Conservation (phyloP, 2,797 vertebrate species). For the Bovichtus diacanthus region DNA sequence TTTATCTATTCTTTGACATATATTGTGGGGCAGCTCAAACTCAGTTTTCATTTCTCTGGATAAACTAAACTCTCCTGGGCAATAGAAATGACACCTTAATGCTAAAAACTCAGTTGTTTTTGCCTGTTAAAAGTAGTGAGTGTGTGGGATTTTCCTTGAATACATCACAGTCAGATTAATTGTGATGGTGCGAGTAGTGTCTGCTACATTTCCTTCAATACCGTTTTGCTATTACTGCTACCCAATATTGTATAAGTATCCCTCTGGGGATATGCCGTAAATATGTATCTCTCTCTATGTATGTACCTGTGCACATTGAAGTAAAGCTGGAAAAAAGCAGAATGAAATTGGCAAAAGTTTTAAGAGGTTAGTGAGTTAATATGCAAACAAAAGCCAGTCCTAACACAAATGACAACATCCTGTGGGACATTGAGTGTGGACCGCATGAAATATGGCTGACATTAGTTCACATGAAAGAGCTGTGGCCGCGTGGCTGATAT, state of each 20-base stretch:
- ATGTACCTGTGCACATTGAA: background rate
- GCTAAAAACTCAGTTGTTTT: conserved; percentile 62
- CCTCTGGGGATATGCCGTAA: background rate
- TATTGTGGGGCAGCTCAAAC: conserved; percentile 16
- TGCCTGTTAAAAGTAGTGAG: conserved; percentile 73
- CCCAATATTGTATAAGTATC: background rate
- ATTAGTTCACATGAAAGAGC: background rate
- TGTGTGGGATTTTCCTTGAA: conserved; percentile 67
- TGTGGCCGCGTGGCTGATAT: background rate
- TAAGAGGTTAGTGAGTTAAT: background rate
- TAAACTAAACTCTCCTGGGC: conserved; percentile 69
- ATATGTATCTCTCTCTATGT: background rate
- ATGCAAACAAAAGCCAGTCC: background rate
- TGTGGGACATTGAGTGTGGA: conserved; percentile 7
- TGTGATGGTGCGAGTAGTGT: conserved; percentile 30
- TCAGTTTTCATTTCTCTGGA: conserved; percentile 18
- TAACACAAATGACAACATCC: background rate
- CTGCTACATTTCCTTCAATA: background rate
- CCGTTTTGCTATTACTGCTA: conserved; percentile 19
- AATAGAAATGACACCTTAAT: conserved; percentile 71
- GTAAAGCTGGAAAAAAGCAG: background rate
- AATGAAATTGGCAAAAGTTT: background rate
- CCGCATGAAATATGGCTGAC: conserved; percentile 14
- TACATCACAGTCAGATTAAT: conserved; percentile 68
- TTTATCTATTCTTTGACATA: conserved; percentile 15